phyloP scores from a whole-genome alignment of 2,797 vertebrate genomes.

The Varecia variegata region DNA sequence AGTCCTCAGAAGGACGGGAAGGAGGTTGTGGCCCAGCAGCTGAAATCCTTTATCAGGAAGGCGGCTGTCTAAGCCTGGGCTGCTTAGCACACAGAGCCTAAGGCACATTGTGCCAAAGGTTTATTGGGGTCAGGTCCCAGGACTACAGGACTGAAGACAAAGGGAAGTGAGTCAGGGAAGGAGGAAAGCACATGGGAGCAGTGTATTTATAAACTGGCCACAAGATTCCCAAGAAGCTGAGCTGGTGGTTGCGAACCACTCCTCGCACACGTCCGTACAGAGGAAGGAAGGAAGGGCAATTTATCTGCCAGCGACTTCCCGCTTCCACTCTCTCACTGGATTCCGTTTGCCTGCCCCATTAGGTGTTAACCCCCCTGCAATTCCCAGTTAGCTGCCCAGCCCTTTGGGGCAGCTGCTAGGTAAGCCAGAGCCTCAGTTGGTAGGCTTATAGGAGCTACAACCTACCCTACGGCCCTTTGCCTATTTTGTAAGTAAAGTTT shows the following conservation, averaged over 20 bases:
- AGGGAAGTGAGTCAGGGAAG: not conserved
- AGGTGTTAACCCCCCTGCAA: not conserved
- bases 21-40: not conserved
- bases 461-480: not conserved
- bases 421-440: not conserved
- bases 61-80: not conserved
- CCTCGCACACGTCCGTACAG: not conserved
- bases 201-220: not conserved
- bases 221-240: not conserved
- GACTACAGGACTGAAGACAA: not conserved
- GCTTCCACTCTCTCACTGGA: not conserved
- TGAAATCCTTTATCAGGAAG: not conserved
- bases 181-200: not conserved
- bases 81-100: not conserved
- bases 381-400: not conserved
- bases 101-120: not conserved
- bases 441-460: not conserved
- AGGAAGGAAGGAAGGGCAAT: not conserved
- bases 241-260: not conserved
- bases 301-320: not conserved
- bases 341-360: not conserved
- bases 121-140: not conserved
- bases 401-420: not conserved
- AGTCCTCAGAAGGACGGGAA: not conserved
- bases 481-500: not conserved